Conservation (phyloP, 2,113 vertebrate species). For the Enhydra lutris region DNA sequence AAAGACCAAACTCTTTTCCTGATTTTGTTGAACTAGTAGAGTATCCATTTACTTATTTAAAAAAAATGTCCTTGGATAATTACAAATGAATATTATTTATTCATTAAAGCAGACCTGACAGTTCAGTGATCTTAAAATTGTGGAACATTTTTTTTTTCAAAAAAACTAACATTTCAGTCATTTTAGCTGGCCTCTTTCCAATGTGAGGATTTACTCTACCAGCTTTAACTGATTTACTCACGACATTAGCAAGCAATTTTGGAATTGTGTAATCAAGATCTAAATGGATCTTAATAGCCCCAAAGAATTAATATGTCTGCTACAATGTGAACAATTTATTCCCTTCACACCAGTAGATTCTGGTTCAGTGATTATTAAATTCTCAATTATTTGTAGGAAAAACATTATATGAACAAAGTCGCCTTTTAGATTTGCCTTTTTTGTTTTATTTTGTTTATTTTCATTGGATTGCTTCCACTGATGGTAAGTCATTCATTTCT, state of each 20-base stretch:
- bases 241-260: slow-evolving; percentile 63
- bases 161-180: slow-evolving; percentile 44
- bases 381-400: slow-evolving; percentile 71
- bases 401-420: slow-evolving; percentile 64
- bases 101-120: slow-evolving; percentile 47
- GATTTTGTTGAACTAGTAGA: slow-evolving; percentile 21
- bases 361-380: slow-evolving; percentile 73
- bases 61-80: slow-evolving; percentile 53
- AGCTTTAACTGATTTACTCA: slow-evolving; percentile 65
- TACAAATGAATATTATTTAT: slow-evolving; percentile 60
- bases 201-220: slow-evolving; percentile 40
- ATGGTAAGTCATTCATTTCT: slow-evolving; percentile 34
- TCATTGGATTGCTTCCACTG: slow-evolving; percentile 14
- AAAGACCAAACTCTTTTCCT: background rate
- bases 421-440: slow-evolving; percentile 54
- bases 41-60: slow-evolving; percentile 23
- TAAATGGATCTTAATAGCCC: slow-evolving; percentile 67
- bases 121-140: slow-evolving; percentile 61
- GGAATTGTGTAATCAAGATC: slow-evolving; percentile 71
- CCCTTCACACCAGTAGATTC: slow-evolving; percentile 66
- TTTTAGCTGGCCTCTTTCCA: slow-evolving; percentile 66
- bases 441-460: slow-evolving; percentile 69
- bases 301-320: slow-evolving; percentile 71
- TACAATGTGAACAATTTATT: slow-evolving; percentile 69
- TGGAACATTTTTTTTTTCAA: slow-evolving; percentile 13